Evolutionary conservation across 92 coral and sea anemone species (phyloP).

Genomic region (Scolanthus callimorphus): DNA sequence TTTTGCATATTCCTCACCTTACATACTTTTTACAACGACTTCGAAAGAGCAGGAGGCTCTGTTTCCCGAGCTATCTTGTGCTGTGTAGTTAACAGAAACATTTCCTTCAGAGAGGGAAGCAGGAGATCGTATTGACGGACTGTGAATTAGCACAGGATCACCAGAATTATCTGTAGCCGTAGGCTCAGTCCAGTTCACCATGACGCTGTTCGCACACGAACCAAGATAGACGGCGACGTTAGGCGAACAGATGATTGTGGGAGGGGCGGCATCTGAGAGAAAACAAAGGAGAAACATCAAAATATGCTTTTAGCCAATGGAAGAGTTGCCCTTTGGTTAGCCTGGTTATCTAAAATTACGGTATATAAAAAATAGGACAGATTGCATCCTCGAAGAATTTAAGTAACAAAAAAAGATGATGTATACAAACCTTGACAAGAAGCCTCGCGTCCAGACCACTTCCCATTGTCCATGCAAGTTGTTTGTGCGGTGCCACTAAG

Average conservation of each 20-base stretch:
- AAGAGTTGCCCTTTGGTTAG: no score
- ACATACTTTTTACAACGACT: conserved; percentile 36
- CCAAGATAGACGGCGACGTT: conserved; percentile 21
- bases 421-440: no score
- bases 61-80: conserved; percentile 42
- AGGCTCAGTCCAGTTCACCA: conserved; percentile 50
- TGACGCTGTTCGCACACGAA: conserved; percentile 12
- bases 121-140: conserved; percentile 14
- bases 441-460: no score
- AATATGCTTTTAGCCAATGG: no score
- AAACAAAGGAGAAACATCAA: not conserved
- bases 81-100: conserved; percentile 35
- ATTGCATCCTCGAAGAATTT: no score
- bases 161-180: conserved; percentile 53
- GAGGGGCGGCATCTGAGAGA: conserved; percentile 29
- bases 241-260: conserved; percentile 32
- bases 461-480: no score
- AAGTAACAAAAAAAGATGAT: no score
- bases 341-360: no score
- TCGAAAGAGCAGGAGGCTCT: conserved; percentile 23
- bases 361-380: no score
- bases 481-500: no score
- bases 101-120: conserved; percentile 22
- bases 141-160: conserved; percentile 3
- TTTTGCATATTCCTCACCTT: no score